Conservation (phyloP, 2,113 vertebrate genomes). For the Malurus alboscapulatus region DNA sequence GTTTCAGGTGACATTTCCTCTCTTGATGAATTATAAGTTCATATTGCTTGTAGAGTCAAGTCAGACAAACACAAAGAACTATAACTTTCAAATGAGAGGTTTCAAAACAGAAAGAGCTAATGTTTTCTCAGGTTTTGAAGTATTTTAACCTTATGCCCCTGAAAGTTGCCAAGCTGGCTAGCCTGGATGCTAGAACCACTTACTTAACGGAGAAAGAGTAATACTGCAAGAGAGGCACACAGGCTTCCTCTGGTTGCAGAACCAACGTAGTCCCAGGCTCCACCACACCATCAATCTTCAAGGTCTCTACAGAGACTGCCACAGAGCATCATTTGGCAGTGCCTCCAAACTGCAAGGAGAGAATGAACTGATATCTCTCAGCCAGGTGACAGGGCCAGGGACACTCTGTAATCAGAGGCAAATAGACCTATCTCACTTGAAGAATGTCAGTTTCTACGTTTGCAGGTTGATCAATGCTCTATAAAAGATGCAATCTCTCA, state of each 20-base stretch:
- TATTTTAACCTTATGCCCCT: background rate
- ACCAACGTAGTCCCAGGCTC: background rate
- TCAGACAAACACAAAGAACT: background rate
- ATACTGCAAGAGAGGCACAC: background rate
- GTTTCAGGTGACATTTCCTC: slow-evolving; percentile 5
- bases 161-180: background rate
- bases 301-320: background rate
- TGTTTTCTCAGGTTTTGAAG: background rate
- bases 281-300: background rate
- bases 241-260: background rate
- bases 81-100: background rate
- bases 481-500: background rate
- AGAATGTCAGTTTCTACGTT: background rate
- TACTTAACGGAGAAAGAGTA: background rate
- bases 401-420: background rate
- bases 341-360: background rate
- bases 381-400: background rate
- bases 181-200: background rate
- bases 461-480: background rate
- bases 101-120: background rate
- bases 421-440: background rate
- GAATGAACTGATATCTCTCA: background rate
- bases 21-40: background rate
- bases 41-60: background rate
- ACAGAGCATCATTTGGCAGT: background rate